Base-by-base conservation (phyloP, 2,797 vertebrate genomes). In the Phrynocephalus vlangalii region DNA sequence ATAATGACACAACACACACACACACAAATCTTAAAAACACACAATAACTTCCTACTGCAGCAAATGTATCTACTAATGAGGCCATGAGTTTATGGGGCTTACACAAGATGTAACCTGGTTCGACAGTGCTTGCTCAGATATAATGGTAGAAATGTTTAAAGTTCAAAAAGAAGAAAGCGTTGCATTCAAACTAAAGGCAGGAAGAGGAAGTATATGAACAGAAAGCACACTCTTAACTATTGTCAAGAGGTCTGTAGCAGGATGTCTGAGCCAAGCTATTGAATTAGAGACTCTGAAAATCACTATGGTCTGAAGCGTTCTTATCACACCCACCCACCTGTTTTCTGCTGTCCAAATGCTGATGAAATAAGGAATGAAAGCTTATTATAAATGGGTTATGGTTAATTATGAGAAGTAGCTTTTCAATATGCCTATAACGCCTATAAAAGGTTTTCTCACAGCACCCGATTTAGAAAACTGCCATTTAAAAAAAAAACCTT, bases 401-500 rank as follows among this genome's bases (percentile, higher is more conserved):
- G 52, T 56, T 7, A 56, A 56, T 56, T 60, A 63, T 60, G 48
- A 78, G 26, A 79, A 52, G n/a, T 26, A 13, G 24, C 15, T 52
- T 48, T 52, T n/a, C 24, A 78, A 44, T 44, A 44, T 5, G 52
- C 52, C 52, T 8, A 56, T 56, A 56, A 9, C 10, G 11, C 52
- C 52, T 56, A 56, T 56, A 56, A 56, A 56, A 56, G 52, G 52
- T 56, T 56, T 44, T 67, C 6, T 68, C 24, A 24, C 2, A 28
- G 11, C 56, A 30, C 8, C 10, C n/a, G n/a, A 26, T 22, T 26
- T 16, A 24, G 26, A 67, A 26, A 68, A n/a, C 44, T 56, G 52
- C 52, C 52, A 56, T 18, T 63, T 63, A 18, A 18, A 18, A 10
- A 56, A 33, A 33, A 63, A 22, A 28, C 33, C 91, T 94, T 94